Conservation (phyloP, 2,797 vertebrate genomes). For the Hipposideros larvatus region DNA sequence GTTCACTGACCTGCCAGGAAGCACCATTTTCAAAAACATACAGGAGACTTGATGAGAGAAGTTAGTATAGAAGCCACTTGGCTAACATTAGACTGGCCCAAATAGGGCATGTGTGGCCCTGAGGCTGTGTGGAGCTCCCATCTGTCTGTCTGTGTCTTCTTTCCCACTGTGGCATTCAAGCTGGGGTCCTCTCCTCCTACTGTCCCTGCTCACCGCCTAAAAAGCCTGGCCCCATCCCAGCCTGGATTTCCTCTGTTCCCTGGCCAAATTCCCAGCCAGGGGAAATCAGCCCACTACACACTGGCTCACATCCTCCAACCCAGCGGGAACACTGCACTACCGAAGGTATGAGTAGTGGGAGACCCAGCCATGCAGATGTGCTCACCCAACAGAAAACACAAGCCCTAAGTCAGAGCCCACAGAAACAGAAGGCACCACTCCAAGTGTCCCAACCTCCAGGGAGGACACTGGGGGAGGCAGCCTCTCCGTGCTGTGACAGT, state of each 20-base stretch:
- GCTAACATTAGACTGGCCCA: neutral
- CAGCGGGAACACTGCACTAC: neutral
- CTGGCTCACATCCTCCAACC: conserved; percentile 32
- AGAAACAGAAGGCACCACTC: neutral
- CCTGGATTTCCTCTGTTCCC: conserved; percentile 53
- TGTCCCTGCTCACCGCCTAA: neutral
- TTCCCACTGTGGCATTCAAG: neutral
- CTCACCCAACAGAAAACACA: neutral
- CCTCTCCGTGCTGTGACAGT: neutral
- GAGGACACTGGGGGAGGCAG: neutral
- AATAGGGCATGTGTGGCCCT: neutral
- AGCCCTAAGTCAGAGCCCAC: neutral
- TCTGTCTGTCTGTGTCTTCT: neutral
- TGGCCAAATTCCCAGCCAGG: conserved; percentile 16
- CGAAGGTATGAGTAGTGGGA: neutral
- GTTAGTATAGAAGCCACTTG: neutral
- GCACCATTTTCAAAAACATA: neutral
- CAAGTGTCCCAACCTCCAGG: neutral
- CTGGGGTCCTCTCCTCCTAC: neutral
- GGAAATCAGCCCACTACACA: neutral
- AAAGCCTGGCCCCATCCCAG: neutral
- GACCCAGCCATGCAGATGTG: neutral
- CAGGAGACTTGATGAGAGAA: neutral
- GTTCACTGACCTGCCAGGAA: neutral
- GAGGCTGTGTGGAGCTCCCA: neutral